phyloP scores from a whole-genome alignment of 2,113 vertebrate genomes.

The Acrocephalus kingi region DNA sequence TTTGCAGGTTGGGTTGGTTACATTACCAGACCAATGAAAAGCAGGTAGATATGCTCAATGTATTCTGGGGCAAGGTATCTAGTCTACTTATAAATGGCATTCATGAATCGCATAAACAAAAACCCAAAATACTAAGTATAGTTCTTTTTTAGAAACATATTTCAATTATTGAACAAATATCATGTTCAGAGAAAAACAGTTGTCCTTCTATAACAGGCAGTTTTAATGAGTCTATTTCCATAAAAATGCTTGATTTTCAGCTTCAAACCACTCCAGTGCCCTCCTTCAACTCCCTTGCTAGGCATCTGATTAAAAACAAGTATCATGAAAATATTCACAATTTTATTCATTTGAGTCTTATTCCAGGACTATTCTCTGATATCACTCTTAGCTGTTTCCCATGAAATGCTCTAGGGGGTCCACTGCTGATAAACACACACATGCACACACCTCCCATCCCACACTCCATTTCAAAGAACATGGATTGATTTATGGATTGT shows the following conservation, averaged over 20 bases:
- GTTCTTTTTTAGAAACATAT: not conserved
- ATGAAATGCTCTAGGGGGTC: not conserved
- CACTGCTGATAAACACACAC: not conserved
- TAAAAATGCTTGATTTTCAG: slow-evolving; percentile 36
- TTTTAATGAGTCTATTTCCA: slow-evolving; percentile 37
- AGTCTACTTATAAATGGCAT: not conserved
- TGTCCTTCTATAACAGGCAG: not conserved
- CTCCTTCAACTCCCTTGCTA: slow-evolving; percentile 1
- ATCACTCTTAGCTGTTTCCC: not conserved
- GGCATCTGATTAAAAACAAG: slow-evolving; percentile 27
- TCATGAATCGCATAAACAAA: not conserved
- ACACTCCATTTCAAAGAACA: not conserved
- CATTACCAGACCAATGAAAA: not conserved
- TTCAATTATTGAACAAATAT: slow-evolving; percentile 5
- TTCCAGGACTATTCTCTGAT: not conserved
- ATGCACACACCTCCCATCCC: not conserved
- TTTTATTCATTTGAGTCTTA: not conserved
- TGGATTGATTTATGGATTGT: not conserved
- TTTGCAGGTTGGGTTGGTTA: not conserved
- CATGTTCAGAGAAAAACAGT: not conserved
- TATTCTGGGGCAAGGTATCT: not conserved
- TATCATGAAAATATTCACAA: not conserved
- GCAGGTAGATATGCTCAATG: not conserved
- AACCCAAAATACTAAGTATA: not conserved
- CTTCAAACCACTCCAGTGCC: slow-evolving; percentile 1